Evolutionary conservation across 30 jellyfish, hydroid and myxozoan genomes (phyloP).

Genomic region (Turritopsis rubra): DNA sequence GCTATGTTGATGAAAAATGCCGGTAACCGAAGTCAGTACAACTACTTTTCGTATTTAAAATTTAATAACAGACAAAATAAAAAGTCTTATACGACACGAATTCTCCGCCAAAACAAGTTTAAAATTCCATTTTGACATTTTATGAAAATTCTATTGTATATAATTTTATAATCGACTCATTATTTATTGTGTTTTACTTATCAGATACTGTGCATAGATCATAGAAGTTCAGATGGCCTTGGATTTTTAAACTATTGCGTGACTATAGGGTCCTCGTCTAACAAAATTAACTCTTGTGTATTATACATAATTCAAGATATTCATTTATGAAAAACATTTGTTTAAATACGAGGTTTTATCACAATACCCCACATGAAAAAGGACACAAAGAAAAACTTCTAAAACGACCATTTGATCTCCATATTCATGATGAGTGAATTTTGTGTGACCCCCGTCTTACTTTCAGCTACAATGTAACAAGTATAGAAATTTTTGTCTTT

Average conservation of each 20-base stretch:
- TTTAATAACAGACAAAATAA: too few relatives aligned
- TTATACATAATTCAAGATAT: neutral
- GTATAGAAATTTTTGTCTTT: neutral
- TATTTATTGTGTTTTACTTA: neutral
- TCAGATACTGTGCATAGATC: neutral
- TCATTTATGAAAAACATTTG: neutral
- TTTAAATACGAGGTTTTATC: neutral
- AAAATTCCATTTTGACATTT: neutral
- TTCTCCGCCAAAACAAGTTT: neutral
- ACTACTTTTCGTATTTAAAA: neutral
- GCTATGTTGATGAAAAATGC: neutral
- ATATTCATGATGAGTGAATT: neutral
- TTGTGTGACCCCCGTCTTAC: neutral
- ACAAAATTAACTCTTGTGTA: neutral
- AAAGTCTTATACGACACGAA: neutral
- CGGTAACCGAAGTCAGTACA: neutral
- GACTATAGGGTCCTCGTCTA: neutral
- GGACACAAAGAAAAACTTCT: neutral
- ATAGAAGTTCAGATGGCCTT: neutral
- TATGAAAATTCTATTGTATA: neutral
- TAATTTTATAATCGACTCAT: neutral
- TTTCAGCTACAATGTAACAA: neutral
- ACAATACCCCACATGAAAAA: neutral
- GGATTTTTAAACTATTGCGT: neutral
- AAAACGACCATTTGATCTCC: neutral